Percentiles rank a stretch among this genome's conserved stretches.
Evolutionary conservation across 2,888 invertebrate genomes (phyloP).

Genomic region (Orchesellides sinensis): DNA sequence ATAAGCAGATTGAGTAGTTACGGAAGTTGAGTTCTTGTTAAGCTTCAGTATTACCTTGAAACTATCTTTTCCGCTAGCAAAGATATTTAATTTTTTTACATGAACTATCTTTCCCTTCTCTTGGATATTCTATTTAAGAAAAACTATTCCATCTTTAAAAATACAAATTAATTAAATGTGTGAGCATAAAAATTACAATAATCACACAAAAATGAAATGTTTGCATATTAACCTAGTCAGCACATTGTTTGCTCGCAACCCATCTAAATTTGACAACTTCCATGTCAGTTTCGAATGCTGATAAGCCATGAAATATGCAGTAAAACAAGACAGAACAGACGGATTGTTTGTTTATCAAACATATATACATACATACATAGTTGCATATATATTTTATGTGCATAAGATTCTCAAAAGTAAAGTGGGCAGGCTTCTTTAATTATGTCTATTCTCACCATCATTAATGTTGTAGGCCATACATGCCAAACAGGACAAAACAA

Average conservation of each 20-base stretch:
- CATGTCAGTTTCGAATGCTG: background rate
- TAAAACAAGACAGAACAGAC: background rate
- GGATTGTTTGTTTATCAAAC: background rate
- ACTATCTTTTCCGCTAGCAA: too few species aligned
- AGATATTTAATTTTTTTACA: too few species aligned
- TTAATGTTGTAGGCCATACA: too few species aligned
- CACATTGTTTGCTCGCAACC: too few species aligned
- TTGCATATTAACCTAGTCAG: background rate
- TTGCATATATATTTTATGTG: background rate
- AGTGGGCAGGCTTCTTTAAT: slow-evolving; percentile 20
- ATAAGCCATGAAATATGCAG: background rate
- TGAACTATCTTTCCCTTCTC: too few species aligned
- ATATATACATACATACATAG: background rate
- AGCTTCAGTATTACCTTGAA: too few species aligned
- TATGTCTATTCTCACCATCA: slow-evolving; percentile 29
- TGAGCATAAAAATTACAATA: background rate
- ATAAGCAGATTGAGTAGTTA: too few species aligned
- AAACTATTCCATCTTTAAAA: background rate
- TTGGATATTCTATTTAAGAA: too few species aligned
- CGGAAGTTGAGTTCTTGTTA: too few species aligned
- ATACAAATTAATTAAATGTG: background rate
- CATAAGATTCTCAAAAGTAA: too few species aligned
- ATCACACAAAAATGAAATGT: background rate
- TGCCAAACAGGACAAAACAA: too few species aligned
- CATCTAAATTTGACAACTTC: background rate